These are phyloP conservation scores for Danionella cerebrum DNA, from an alignment of 2,113 vertebrate genomes.

Conservation along the genomic window DNA sequence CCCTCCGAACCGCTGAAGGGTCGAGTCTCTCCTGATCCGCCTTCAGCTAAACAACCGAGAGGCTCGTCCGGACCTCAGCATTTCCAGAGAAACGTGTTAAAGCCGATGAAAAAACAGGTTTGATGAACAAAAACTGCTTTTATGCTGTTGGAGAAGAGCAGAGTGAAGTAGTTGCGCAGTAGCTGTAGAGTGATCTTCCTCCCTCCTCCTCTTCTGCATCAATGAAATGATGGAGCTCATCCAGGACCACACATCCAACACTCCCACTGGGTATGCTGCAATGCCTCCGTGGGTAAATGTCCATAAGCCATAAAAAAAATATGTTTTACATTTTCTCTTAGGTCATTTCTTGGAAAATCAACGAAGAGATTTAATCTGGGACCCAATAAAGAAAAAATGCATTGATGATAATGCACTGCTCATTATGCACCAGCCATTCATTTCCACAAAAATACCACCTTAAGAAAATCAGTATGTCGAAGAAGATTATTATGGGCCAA, in stretches of 20 bases:
- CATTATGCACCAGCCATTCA: no score
- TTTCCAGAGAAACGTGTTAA: background rate
- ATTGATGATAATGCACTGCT: no score
- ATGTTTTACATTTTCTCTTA: no score
- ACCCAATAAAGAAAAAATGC: no score
- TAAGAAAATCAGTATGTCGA: no score
- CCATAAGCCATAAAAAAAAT: background rate
- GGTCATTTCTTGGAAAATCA: no score
- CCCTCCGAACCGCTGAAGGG: no score
- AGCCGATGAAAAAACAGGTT: background rate
- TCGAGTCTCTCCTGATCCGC: no score
- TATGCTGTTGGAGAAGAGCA: background rate
- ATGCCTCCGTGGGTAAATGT: background rate
- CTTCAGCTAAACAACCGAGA: conserved; percentile 32
- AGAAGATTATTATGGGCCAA: no score
- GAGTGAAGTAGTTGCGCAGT: background rate
- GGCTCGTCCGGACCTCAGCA: conserved; percentile 15
- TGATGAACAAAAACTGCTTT: background rate
- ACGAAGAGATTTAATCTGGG: no score
- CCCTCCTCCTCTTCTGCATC: background rate
- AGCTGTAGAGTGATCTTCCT: background rate
- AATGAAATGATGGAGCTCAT: conserved; percentile 27
- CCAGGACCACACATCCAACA: conserved; percentile 11
- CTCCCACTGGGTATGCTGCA: conserved; percentile 19
- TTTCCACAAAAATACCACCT: no score